phyloP scores from a whole-genome alignment of 2,113 vertebrate species.

The Sterna hirundo region DNA sequence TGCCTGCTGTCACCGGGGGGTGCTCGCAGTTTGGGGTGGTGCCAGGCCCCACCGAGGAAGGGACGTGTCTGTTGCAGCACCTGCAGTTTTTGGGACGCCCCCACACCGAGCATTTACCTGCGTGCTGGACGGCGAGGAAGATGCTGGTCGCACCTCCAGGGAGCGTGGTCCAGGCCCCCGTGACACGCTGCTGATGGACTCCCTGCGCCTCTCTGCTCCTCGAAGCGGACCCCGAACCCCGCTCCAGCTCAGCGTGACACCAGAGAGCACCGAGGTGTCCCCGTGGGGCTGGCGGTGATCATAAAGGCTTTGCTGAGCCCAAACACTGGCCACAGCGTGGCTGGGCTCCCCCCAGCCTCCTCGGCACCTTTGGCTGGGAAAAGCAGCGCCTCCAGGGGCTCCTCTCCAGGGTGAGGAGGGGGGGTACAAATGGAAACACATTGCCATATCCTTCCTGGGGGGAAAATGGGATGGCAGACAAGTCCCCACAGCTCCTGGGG shows the following conservation, averaged over 20 bases:
- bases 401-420: background rate
- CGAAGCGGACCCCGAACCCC: background rate
- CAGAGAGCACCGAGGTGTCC: background rate
- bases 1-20: background rate
- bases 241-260: background rate
- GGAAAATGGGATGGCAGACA: background rate
- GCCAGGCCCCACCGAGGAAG: background rate
- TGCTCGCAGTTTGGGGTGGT: background rate
- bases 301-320: background rate
- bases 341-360: background rate
- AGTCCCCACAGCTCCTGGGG: rapidly evolving
- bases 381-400: background rate
- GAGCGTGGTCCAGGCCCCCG: background rate
- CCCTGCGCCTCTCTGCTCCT: background rate
- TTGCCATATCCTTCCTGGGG: background rate
- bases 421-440: background rate
- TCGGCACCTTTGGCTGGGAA: background rate
- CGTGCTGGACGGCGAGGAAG: rapidly evolving
- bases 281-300: background rate
- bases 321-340: rapidly evolving
- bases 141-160: background rate
- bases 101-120: background rate
- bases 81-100: background rate
- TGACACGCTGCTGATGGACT: background rate
- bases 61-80: background rate